Conservation (phyloP, 1,140 invertebrate genomes). For the silkworm (Bombyx mori) region DNA sequence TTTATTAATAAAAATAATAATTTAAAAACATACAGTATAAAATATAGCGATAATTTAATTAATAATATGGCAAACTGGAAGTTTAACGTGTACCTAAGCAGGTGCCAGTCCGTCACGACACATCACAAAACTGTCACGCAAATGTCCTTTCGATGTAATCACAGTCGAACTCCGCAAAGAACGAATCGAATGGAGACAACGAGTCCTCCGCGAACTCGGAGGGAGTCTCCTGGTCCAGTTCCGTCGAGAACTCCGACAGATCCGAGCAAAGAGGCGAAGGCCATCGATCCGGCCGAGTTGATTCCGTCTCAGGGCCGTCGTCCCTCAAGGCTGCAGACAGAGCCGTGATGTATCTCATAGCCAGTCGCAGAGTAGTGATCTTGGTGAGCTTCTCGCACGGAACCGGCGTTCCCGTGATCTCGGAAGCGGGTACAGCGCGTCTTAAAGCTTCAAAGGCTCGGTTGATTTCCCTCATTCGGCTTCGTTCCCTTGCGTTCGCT, state of each 20-base stretch:
- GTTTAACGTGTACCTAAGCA: constrained; percentile 44
- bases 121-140: constrained; percentile 55
- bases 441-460: constrained; percentile 86
- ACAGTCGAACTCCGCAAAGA: constrained; percentile 66
- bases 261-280: constrained; percentile 60
- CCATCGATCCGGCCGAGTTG: constrained; percentile 41
- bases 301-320: constrained; percentile 25
- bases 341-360: constrained; percentile 89
- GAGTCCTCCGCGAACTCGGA: constrained; percentile 64
- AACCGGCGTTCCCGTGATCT: constrained; percentile 60
- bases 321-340: constrained; percentile 61
- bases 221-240: constrained; percentile 38
- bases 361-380: constrained; percentile 88
- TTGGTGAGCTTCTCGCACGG: constrained; percentile 87
- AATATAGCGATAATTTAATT: constrained; percentile 45
- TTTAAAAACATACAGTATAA: constrained; percentile 46
- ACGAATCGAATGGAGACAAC: constrained; percentile 65
- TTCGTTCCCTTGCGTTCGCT: constrained; percentile 89
- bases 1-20: constrained; percentile 61
- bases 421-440: constrained; percentile 78
- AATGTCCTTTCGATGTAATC: constrained; percentile 63
- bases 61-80: constrained; percentile 58
- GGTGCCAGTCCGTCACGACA: constrained; percentile 25
- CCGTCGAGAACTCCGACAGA: constrained; percentile 54
- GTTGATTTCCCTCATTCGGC: constrained; percentile 91